Conservation (phyloP, 2,888 invertebrate species). For the Stenotaenia linearis region DNA sequence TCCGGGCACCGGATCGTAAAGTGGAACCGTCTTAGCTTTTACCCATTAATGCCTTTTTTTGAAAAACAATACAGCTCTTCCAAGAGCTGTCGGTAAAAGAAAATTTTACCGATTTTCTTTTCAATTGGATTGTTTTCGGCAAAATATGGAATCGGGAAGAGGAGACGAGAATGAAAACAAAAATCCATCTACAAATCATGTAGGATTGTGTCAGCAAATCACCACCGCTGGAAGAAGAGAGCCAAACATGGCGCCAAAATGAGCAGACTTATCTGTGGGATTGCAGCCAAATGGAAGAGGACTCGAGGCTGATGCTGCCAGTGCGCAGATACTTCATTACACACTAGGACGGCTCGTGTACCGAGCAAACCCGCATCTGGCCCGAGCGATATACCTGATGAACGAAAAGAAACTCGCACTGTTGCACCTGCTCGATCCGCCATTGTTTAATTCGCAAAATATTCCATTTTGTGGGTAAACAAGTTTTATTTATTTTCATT, state of each 20-base stretch:
- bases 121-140: not conserved
- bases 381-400: not conserved
- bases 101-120: not conserved
- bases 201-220: constrained; percentile 12
- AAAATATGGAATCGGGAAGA: not conserved
- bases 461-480: no score
- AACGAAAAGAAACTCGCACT: not conserved
- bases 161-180: not conserved
- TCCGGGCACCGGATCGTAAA: constrained; percentile 12
- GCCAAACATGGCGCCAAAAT: constrained; percentile 17
- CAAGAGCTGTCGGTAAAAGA: no score
- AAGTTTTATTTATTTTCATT: no score
- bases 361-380: constrained; percentile 19
- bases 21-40: not conserved
- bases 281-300: constrained; percentile 22
- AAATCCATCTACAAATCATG: not conserved
- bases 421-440: not conserved
- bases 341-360: not conserved
- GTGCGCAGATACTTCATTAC: constrained; percentile 13
- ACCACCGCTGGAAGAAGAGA: not conserved
- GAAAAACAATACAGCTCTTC: not conserved
- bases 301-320: not conserved
- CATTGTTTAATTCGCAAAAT: not conserved
- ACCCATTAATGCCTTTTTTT: not conserved
- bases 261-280: constrained; percentile 21